These are phyloP conservation scores for Homalodisca vitripennis DNA, from an alignment of 1,140 invertebrate species.

Conservation along the genomic window DNA sequence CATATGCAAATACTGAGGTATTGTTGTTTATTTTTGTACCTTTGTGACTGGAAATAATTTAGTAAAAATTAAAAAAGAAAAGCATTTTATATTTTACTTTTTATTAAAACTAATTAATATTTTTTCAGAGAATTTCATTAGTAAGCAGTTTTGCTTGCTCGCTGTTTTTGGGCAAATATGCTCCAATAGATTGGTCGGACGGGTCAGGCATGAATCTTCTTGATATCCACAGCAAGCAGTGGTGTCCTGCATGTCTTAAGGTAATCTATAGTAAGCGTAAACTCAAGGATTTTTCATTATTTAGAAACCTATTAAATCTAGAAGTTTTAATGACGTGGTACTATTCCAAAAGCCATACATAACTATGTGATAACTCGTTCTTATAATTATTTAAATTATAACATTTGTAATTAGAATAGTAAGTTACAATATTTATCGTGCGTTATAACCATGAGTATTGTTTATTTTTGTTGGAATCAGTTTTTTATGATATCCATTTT, in stretches of 20 bases:
- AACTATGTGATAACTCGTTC: too few relatives aligned
- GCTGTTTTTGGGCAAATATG: slow-evolving; percentile 85
- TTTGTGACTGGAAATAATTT: not conserved
- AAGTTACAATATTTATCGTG: too few relatives aligned
- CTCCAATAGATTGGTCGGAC: slow-evolving; percentile 88
- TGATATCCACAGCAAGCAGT: slow-evolving; percentile 76
- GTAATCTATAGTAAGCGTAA: too few relatives aligned
- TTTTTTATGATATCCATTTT: too few relatives aligned
- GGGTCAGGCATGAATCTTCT: slow-evolving; percentile 97
- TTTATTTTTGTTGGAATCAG: too few relatives aligned
- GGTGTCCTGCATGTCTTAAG: slow-evolving; percentile 74
- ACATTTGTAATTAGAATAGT: too few relatives aligned
- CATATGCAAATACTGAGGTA: slow-evolving; percentile 81
- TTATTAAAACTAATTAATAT: not conserved
- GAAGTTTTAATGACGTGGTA: too few relatives aligned
- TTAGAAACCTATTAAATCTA: too few relatives aligned
- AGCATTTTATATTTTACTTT: not conserved
- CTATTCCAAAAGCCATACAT: too few relatives aligned
- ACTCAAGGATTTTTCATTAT: too few relatives aligned
- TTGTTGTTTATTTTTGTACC: slow-evolving; percentile 15
- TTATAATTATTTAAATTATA: too few relatives aligned
- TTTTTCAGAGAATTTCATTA: slow-evolving; percentile 76
- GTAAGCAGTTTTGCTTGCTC: slow-evolving; percentile 91
- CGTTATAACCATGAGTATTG: too few relatives aligned
- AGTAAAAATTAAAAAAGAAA: not conserved